Conservation (phyloP, 1,140 invertebrate species). For the Eumeta japonica region DNA sequence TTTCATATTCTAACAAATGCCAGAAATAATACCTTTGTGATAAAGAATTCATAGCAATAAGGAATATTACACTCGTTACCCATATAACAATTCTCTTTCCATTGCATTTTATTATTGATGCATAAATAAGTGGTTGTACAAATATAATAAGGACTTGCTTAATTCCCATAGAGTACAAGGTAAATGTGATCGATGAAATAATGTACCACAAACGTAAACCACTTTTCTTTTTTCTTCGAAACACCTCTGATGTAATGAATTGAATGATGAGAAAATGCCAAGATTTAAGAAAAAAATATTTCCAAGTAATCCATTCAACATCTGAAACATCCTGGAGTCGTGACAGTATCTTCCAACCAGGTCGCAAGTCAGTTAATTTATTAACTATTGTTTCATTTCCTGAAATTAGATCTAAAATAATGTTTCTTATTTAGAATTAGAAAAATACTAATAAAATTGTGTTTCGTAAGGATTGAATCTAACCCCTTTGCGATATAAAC, state of each 20-base stretch:
- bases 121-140: conserved; percentile 40
- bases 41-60: conserved; percentile 39
- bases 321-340: conserved; percentile 48
- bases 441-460: no score
- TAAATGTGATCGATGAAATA: conserved; percentile 36
- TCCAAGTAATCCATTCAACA: conserved; percentile 53
- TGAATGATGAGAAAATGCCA: conserved; percentile 37
- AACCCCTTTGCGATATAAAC: conserved; percentile 35
- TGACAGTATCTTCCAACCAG: conserved; percentile 35
- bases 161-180: conserved; percentile 29
- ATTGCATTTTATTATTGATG: conserved; percentile 26
- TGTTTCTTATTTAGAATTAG: no score
- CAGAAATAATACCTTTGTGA: conserved; percentile 46
- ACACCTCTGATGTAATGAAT: conserved; percentile 37
- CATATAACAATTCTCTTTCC: conserved; percentile 37
- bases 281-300: conserved; percentile 36
- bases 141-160: conserved; percentile 33
- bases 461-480: no score
- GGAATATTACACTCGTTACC: conserved; percentile 30
- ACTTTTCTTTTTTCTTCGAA: conserved; percentile 18
- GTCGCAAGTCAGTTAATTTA: conserved; percentile 29
- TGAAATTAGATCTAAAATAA: conserved; percentile 32
- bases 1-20: conserved; percentile 31
- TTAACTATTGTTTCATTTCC: conserved; percentile 15
- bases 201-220: conserved; percentile 44